Evolutionary conservation across 2,888 invertebrate species (phyloP), one percentile per base, ranked within the genome.

Genomic region (Agriopis marginaria): DNA sequence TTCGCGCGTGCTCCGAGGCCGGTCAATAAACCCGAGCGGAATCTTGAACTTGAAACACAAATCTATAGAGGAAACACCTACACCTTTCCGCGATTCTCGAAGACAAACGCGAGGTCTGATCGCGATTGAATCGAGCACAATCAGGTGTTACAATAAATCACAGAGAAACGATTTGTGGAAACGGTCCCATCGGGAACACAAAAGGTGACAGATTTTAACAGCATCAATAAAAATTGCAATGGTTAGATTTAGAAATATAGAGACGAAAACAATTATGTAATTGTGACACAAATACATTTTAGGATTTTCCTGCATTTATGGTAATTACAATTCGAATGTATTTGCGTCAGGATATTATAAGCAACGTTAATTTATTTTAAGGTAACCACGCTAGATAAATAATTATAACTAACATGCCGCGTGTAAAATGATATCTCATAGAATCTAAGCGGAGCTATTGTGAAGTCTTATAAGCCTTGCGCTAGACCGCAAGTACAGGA

Each of bases 21-120:
- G 90, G 90, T 89, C 91, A 90, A 90, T 91, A 89, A 91, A 88
- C 91, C 70, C 80, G 75, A 71, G 77, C 81, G 79, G 85, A 86
- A 86, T 89, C 89, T 90, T 92, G 91, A 92, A 92, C 92, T 92
- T 92, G 91, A 93, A 91, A 89, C 87, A 88, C 81, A 88, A 86
- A 84, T 80, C 78, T 78, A 81, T 49, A 77, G 72, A 79, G 81
- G 81, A 84, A 84, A 82, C 77, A 77, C 75, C 78, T 75, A 76
- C 78, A 78, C 80, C 82, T 81, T 82, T 80, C 75, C 74, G 71
- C 78, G 79, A 81, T 84, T 83, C 78, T 58, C 51, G 72, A 79
- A 82, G 80, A 84, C 78, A 82, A 85, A 83, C 77, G 76, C 71
- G 71, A 75, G 76, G 76, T 63, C 70, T 66, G 77, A 74, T 81